Base-by-base conservation (phyloP, 2,797 vertebrate species). In the Galago senegalensis region DNA sequence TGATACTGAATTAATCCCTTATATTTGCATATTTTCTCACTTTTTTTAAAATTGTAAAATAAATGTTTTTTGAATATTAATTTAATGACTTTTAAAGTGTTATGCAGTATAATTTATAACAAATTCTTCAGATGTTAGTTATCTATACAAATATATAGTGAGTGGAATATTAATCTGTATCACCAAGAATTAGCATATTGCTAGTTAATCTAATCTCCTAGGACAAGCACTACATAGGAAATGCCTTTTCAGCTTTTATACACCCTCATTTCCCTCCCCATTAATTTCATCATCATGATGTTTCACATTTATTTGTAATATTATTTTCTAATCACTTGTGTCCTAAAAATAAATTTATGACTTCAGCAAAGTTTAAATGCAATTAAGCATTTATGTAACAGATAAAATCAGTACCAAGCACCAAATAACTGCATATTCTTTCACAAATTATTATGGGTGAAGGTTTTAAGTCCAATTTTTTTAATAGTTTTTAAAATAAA, bases 111-210 rank as follows among this genome's bases (percentile, higher is more conserved):
- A n/a, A 97, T 63, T 93, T 95, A 95, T 5, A 94, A 60, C 76
- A 93, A 53, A 84, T 23, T 93, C 83, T 93, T 97, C 89, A 97
- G 87, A 93, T 96, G 97, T 95, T 93, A 97, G 56, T 96, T 72
- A 97, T 90, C 34, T 90, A 92, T 82, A 96, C 56, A 97, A 96
- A 97, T 91, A 97, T 92, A 53, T 3, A 29, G 7, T 72, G 79
- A 95, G 14, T 60, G 77, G 76, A 93, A 91, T 96, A 96, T 94
- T 92, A 95, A 80, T 95, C 91, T 86, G 88, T 89, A 96, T 70
- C 63, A 72, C 7, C 46, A 96, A 76, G 60, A 92, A 23, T 93
- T 72, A 97, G 60, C 80, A 96, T 93, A 96, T 10, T 92, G 20
- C 89, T 85, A 70, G 97, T 87, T 98, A 97, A 95, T 93, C 65